Conservation (phyloP, 2,888 invertebrate genomes). For the Nezara viridula region DNA sequence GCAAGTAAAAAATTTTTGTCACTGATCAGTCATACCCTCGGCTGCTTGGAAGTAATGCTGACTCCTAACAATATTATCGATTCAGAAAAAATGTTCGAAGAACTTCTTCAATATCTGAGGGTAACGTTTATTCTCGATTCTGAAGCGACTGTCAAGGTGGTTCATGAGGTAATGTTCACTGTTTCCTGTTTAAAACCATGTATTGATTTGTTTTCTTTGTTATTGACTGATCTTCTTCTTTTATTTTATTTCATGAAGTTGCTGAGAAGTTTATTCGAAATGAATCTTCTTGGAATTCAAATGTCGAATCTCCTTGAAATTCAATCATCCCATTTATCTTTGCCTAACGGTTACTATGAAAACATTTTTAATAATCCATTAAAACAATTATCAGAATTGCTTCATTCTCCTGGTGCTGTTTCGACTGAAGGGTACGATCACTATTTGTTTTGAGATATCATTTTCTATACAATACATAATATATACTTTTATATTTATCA, state of each 20-base stretch:
- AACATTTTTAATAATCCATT: constrained; percentile 47
- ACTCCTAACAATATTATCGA: constrained; percentile 80
- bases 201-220: not conserved
- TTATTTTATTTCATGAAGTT: constrained; percentile 10
- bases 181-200: not conserved
- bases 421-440: not conserved
- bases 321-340: not conserved
- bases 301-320: not conserved
- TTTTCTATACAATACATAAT: not conserved
- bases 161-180: constrained; percentile 72
- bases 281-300: constrained; percentile 47
- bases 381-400: constrained; percentile 2
- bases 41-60: constrained; percentile 78
- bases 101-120: constrained; percentile 82
- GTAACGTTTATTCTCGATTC: constrained; percentile 80
- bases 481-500: not conserved
- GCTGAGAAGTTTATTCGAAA: constrained; percentile 58
- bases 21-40: constrained; percentile 76
- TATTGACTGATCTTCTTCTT: not conserved
- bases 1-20: constrained; percentile 82
- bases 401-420: not conserved
- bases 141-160: constrained; percentile 79
- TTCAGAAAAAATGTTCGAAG: constrained; percentile 82
- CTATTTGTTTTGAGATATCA: not conserved
- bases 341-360: constrained; percentile 40